Evolutionary conservation across 2,113 vertebrate genomes (phyloP).

Genomic region (Syngnathus typhle): DNA sequence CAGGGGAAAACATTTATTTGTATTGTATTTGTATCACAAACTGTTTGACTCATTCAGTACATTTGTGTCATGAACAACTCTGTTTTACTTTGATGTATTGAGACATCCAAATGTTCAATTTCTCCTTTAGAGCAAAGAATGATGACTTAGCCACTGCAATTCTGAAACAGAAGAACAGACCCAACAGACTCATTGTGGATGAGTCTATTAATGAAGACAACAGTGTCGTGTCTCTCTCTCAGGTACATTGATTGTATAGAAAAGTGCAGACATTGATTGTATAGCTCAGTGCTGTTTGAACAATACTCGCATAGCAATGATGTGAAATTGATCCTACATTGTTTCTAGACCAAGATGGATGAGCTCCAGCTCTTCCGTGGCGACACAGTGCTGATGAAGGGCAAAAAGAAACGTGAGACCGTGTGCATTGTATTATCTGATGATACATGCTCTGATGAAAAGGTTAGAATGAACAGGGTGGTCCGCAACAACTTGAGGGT

Average conservation of each 20-base stretch:
- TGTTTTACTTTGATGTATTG: background rate
- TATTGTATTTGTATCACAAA: no score
- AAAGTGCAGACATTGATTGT: constrained; percentile 2
- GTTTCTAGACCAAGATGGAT: constrained; percentile 89
- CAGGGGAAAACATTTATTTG: no score
- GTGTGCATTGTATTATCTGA: constrained; percentile 98
- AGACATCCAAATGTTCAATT: background rate
- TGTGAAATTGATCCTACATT: background rate
- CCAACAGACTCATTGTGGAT: constrained; percentile 96
- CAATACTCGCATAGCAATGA: no score
- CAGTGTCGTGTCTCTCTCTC: constrained; percentile 95
- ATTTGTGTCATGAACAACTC: background rate
- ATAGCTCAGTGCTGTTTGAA: background rate
- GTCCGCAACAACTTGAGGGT: constrained; percentile 97
- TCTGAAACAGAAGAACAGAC: constrained; percentile 97
- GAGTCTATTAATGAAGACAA: constrained; percentile 99
- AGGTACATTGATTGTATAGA: constrained; percentile 69
- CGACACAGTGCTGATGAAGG: constrained; percentile 95
- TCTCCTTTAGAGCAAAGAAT: constrained; percentile 79
- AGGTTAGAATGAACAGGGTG: constrained; percentile 98
- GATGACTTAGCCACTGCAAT: constrained; percentile 97
- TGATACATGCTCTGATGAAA: constrained; percentile 96
- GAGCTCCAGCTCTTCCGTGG: constrained; percentile 97
- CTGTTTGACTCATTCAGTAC: no score
- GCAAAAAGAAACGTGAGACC: constrained; percentile 95